Conservation (phyloP, 2,888 invertebrate genomes). For the Drosophila seclusa region DNA sequence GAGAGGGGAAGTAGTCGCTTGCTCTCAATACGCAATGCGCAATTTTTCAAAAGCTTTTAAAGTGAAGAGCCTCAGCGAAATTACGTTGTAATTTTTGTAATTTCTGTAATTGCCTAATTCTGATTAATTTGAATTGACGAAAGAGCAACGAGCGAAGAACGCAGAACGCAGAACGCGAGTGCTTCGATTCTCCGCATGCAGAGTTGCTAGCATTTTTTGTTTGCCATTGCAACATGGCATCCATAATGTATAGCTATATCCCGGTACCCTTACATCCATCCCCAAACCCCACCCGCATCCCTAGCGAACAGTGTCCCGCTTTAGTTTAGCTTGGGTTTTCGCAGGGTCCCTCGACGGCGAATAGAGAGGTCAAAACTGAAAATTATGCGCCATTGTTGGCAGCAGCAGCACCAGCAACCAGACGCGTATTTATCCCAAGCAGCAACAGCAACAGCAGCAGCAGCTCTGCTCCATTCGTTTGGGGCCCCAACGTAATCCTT, state of each 20-base stretch:
- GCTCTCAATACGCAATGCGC: constrained; percentile 72
- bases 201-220: constrained; percentile 15
- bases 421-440: constrained; percentile 33
- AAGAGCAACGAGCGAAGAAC: not conserved
- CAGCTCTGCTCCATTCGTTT: constrained; percentile 7
- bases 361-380: constrained; percentile 82
- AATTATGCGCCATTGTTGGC: constrained; percentile 78
- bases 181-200: not conserved
- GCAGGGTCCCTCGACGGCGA: constrained; percentile 65
- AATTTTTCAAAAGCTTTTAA: constrained; percentile 81
- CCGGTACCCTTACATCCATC: constrained; percentile 10
- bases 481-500: constrained; percentile 66
- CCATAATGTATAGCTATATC: constrained; percentile 19
- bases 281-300: not conserved
- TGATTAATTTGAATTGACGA: constrained; percentile 83
- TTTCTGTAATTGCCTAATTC: constrained; percentile 84
- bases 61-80: constrained; percentile 73
- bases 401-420: constrained; percentile 23
- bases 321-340: not conserved
- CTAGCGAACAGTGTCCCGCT: not conserved
- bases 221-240: constrained; percentile 6
- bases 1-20: constrained; percentile 13
- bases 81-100: constrained; percentile 84
- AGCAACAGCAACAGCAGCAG: constrained; percentile 3
- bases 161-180: not conserved